Evolutionary conservation across 2,797 vertebrate species (phyloP).

Genomic region (Thripadectes ignobilis): DNA sequence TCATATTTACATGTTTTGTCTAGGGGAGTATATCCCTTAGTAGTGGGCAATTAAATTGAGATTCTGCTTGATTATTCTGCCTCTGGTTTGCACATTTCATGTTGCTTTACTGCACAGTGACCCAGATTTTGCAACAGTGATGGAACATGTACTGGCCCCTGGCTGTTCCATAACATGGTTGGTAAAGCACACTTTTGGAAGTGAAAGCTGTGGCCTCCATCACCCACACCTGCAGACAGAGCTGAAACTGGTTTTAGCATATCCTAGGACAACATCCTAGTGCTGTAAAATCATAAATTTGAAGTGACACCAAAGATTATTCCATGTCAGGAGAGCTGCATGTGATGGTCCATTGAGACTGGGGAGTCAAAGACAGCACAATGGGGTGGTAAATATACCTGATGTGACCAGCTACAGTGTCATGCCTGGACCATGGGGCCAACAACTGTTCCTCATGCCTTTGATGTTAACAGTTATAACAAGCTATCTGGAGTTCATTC

Average conservation of each 20-base stretch:
- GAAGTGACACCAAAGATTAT: background rate
- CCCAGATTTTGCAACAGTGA: background rate
- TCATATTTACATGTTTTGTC: background rate
- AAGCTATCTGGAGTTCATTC: background rate
- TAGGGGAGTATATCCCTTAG: background rate
- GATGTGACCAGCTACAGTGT: rapidly evolving
- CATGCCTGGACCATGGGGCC: background rate
- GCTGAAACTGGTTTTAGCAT: background rate
- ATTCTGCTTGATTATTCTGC: constrained; percentile 10
- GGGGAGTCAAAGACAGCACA: background rate
- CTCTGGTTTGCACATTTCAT: background rate
- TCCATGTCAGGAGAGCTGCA: background rate
- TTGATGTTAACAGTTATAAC: background rate
- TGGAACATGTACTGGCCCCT: background rate
- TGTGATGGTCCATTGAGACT: background rate
- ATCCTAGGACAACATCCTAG: background rate
- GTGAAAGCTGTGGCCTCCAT: background rate
- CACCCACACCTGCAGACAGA: background rate
- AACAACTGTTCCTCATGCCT: background rate
- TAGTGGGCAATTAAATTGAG: background rate
- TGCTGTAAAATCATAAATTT: background rate
- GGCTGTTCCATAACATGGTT: background rate
- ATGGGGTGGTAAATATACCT: background rate
- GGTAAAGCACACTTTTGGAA: background rate
- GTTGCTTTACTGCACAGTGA: background rate